Evolutionary conservation across 1,140 invertebrate genomes (phyloP).

Genomic region (Periplaneta americana): DNA sequence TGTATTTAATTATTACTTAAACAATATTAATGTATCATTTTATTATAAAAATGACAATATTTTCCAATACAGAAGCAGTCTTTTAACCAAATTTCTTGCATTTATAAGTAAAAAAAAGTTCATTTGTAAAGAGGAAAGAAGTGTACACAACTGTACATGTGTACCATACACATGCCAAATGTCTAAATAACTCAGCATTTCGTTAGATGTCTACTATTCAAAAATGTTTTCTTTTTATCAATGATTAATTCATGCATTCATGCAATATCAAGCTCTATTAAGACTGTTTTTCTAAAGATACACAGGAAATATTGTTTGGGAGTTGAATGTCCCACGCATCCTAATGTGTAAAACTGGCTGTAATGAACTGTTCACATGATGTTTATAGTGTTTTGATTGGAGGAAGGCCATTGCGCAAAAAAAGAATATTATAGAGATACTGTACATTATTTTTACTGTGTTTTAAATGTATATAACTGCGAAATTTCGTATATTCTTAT

Average conservation of each 20-base stretch:
- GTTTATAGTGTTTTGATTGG: background rate
- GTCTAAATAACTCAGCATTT: too few relatives aligned
- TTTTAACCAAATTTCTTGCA: background rate
- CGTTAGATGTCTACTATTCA: background rate
- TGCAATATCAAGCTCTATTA: background rate
- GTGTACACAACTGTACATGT: background rate
- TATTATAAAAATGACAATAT: background rate
- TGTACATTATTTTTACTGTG: too few relatives aligned
- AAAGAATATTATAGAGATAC: too few relatives aligned
- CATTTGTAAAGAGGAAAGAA: background rate
- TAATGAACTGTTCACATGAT: background rate
- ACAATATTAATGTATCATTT: background rate
- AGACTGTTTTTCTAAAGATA: too few relatives aligned
- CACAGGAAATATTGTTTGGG: background rate
- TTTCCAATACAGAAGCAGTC: background rate
- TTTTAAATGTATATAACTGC: too few relatives aligned
- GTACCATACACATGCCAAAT: background rate
- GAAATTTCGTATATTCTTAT: too few relatives aligned
- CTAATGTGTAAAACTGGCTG: background rate
- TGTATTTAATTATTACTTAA: too few relatives aligned
- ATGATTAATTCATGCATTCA: background rate
- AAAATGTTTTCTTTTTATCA: background rate
- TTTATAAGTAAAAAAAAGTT: background rate
- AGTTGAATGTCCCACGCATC: background rate
- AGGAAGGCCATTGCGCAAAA: too few relatives aligned